A percentile compares a stretch with the other conserved stretches of the same genome.
Evolutionary conservation across 1,140 invertebrate species (phyloP).

Genomic region (Lordiphosa stackelbergi): DNA sequence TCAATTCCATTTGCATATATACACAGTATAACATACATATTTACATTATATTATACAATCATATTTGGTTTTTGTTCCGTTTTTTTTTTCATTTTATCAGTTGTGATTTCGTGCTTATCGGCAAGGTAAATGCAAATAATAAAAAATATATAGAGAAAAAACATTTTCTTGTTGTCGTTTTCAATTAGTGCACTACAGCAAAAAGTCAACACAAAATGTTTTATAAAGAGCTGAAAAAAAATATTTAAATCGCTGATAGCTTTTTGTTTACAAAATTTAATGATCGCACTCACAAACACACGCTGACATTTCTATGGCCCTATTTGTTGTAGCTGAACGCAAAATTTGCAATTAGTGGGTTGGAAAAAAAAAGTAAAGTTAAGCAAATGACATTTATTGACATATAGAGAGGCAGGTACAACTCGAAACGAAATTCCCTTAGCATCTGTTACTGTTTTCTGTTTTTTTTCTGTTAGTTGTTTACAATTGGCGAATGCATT

Average conservation of each 20-base stretch:
- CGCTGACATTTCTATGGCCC: neutral
- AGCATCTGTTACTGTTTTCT: conserved; percentile 10
- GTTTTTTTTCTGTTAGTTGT: conserved; percentile 14
- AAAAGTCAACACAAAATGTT: no score
- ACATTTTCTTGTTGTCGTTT: conserved; percentile 12
- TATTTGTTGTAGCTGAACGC: no score
- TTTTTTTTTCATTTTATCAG: conserved; percentile 9
- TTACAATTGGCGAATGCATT: conserved; percentile 51
- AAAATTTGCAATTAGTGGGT: conserved; percentile 13
- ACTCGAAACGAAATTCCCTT: conserved; percentile 1
- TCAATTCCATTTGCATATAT: no score
- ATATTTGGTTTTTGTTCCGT: neutral
- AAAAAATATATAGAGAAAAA: conserved; percentile 2
- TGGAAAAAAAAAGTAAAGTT: conserved; percentile 1
- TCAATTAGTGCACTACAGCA: conserved; percentile 7
- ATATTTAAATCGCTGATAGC: conserved; percentile 10
- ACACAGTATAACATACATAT: no score
- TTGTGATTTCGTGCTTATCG: conserved; percentile 14
- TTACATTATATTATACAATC: no score
- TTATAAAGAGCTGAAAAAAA: neutral
- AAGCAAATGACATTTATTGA: conserved; percentile 8
- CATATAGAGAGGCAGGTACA: conserved; percentile 6
- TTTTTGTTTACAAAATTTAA: conserved; percentile 10
- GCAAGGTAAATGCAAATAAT: conserved; percentile 11
- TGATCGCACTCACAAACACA: conserved; percentile 8